Evolutionary conservation across 2,797 vertebrate genomes (phyloP).

Genomic region (Galagoides demidoff): DNA sequence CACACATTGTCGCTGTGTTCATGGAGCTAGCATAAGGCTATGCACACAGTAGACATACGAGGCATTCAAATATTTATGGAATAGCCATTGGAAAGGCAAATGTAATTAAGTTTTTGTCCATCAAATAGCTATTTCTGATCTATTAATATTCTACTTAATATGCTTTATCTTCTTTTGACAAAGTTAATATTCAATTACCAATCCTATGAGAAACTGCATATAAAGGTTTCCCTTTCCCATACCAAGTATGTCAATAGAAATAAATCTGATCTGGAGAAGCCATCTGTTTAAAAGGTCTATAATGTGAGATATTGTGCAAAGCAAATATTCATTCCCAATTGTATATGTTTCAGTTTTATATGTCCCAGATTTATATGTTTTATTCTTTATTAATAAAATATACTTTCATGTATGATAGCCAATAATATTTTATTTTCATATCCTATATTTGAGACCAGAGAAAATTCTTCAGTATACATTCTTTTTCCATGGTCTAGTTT

Average conservation of each 20-base stretch:
- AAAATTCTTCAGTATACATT: conserved; percentile 74
- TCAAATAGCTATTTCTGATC: conserved; percentile 11
- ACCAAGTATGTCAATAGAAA: neutral
- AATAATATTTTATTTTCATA: conserved; percentile 60
- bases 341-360: too few species aligned
- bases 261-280: neutral
- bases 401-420: neutral
- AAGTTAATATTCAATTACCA: neutral
- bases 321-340: neutral
- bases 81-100: neutral
- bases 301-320: neutral
- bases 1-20: neutral
- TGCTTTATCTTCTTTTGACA: neutral
- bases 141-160: conserved; percentile 26
- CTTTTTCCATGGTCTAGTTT: conserved; percentile 46
- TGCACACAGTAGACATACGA: neutral
- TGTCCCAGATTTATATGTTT: neutral
- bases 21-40: neutral
- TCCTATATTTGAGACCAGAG: conserved; percentile 72
- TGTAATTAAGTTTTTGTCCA: neutral
- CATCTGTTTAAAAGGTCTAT: conserved; percentile 1
- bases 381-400: conserved; percentile 54
- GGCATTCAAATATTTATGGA: neutral
- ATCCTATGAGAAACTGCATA: neutral
- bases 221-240: neutral